phyloP scores from a whole-genome alignment of 1,140 invertebrate species.

The Papilio aristodemus region DNA sequence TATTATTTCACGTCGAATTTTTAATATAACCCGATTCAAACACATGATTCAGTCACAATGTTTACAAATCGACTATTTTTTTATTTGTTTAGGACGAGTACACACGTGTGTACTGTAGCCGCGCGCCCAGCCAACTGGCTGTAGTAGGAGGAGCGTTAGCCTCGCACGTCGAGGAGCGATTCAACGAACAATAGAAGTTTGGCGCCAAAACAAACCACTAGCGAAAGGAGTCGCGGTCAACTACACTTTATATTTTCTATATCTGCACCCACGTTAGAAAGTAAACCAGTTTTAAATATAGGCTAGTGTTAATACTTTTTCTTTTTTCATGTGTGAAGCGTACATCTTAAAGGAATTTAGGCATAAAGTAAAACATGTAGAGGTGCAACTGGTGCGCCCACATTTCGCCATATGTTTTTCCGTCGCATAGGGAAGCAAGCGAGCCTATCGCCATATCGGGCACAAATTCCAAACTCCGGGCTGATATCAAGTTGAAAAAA shows the following conservation, averaged over 20 bases:
- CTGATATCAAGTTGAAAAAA: too few species aligned
- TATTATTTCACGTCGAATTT: background rate
- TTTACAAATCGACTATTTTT: conserved; percentile 16
- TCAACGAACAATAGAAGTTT: conserved; percentile 2
- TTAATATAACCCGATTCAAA: background rate
- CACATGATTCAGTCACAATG: background rate
- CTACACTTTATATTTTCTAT: background rate
- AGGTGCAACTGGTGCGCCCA: too few species aligned
- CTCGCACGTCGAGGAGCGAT: background rate
- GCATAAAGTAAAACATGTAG: too few species aligned
- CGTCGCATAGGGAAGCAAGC: too few species aligned
- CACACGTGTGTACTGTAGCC: background rate
- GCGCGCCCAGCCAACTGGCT: background rate
- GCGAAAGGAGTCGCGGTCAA: background rate
- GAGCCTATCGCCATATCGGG: too few species aligned
- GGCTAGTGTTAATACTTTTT: background rate
- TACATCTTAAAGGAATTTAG: too few species aligned
- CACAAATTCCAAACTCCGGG: too few species aligned
- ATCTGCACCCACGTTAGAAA: background rate
- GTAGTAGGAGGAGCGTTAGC: background rate
- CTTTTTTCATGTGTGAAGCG: background rate
- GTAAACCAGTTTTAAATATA: background rate
- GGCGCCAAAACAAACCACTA: background rate
- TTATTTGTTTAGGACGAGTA: background rate
- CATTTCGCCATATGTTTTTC: too few species aligned